Percentiles rank a stretch among this genome's conserved stretches.
Conservation (phyloP, 2,888 invertebrate species). For the Himalopsyche japonica region DNA sequence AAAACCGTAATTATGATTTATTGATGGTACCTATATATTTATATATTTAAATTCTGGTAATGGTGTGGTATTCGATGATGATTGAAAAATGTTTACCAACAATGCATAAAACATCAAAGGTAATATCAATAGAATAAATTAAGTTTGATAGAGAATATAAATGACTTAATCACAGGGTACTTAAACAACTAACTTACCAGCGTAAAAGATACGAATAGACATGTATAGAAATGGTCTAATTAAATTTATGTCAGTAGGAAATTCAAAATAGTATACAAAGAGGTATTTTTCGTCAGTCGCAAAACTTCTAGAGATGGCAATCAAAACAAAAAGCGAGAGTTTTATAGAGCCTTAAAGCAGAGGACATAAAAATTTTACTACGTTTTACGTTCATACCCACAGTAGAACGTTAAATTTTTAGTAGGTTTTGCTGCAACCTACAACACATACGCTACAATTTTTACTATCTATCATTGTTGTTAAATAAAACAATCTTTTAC, state of each 20-base stretch:
- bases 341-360: conserved; percentile 27
- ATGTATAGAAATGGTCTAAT: neutral
- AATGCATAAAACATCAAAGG: too few relatives aligned
- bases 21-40: too few relatives aligned
- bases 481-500: neutral
- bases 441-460: neutral
- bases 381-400: neutral
- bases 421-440: neutral
- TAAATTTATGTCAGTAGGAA: neutral
- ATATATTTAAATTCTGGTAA: too few relatives aligned
- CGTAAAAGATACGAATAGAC: neutral
- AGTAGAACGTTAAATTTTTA: neutral
- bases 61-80: too few relatives aligned
- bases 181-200: neutral
- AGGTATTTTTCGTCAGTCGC: neutral
- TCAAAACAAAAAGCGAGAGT: conserved; percentile 31
- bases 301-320: conserved; percentile 4
- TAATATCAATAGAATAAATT: neutral
- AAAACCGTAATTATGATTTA: too few relatives aligned
- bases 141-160: neutral
- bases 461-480: neutral
- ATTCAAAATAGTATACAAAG: neutral
- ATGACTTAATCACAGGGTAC: neutral
- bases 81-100: too few relatives aligned
- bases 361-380: conserved; percentile 28